These are phyloP conservation scores for Drosophila suzukii DNA, from an alignment of 1,140 invertebrate genomes.

Conservation along the genomic window DNA sequence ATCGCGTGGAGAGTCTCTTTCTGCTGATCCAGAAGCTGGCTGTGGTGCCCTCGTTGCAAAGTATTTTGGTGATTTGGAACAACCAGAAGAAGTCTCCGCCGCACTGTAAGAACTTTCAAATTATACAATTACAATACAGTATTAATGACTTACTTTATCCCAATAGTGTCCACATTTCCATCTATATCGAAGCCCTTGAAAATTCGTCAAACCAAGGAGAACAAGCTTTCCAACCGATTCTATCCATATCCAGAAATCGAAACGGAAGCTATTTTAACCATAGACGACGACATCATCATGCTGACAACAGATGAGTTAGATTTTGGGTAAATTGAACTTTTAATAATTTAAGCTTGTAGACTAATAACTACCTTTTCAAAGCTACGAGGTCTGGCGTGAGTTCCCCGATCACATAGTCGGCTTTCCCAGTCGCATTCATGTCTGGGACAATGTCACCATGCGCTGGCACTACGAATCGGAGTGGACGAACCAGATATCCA, in stretches of 20 bases:
- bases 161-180: slow-evolving; percentile 92
- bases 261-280: slow-evolving; percentile 95
- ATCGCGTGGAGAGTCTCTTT: slow-evolving; percentile 95
- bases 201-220: slow-evolving; percentile 95
- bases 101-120: slow-evolving; percentile 86
- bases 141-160: slow-evolving; percentile 3
- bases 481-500: slow-evolving; percentile 97
- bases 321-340: slow-evolving; percentile 89
- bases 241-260: slow-evolving; percentile 96
- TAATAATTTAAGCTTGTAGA: not conserved
- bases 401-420: slow-evolving; percentile 97
- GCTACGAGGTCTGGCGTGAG: slow-evolving; percentile 94
- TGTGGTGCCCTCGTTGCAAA: slow-evolving; percentile 92
- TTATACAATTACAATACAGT: not conserved
- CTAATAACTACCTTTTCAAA: slow-evolving; percentile 52
- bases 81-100: slow-evolving; percentile 95
- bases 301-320: slow-evolving; percentile 96
- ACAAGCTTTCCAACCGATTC: slow-evolving; percentile 97
- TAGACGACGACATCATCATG: slow-evolving; percentile 98
- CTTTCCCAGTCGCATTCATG: slow-evolving; percentile 95
- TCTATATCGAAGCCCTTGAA: slow-evolving; percentile 95
- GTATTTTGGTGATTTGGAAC: slow-evolving; percentile 97
- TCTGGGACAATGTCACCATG: slow-evolving; percentile 93
- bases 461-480: slow-evolving; percentile 97
- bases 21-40: slow-evolving; percentile 92